Conservation (phyloP, 2,888 invertebrate species). For the Calephelis perditalis region DNA sequence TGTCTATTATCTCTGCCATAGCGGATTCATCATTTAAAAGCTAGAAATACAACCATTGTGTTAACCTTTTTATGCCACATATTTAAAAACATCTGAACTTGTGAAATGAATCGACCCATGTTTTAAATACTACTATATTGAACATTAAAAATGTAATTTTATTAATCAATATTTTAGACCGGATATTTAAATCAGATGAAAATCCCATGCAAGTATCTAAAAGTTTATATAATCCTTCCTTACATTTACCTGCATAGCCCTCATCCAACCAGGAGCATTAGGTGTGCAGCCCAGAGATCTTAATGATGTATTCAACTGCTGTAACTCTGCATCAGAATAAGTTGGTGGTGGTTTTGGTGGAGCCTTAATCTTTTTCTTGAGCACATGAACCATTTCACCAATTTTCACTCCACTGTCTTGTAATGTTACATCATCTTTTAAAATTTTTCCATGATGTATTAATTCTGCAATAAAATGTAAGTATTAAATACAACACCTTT, state of each 20-base stretch:
- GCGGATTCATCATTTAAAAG: slow-evolving; percentile 63
- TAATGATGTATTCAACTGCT: slow-evolving; percentile 80
- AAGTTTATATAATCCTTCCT: too few species aligned
- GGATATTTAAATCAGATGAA: too few species aligned
- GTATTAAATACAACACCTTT: too few species aligned
- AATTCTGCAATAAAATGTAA: slow-evolving; percentile 71
- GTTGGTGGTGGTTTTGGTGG: slow-evolving; percentile 55
- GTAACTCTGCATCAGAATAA: slow-evolving; percentile 78
- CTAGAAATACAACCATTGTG: slow-evolving; percentile 36
- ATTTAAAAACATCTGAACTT: too few species aligned
- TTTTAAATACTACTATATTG: too few species aligned
- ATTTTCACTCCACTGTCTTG: slow-evolving; percentile 80
- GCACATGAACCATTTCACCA: slow-evolving; percentile 77
- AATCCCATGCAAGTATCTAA: too few species aligned
- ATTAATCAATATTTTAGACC: too few species aligned
- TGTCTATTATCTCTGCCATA: slow-evolving; percentile 83
- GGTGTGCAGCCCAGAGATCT: slow-evolving; percentile 78
- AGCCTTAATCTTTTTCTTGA: slow-evolving; percentile 63
- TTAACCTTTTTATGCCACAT: slow-evolving; percentile 5
- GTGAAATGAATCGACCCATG: too few species aligned
- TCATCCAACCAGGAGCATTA: slow-evolving; percentile 80
- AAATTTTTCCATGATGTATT: slow-evolving; percentile 83
- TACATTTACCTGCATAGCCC: slow-evolving; percentile 79
- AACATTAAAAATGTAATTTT: too few species aligned
- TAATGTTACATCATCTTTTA: slow-evolving; percentile 79